Evolutionary conservation across 1,140 invertebrate genomes (phyloP).

Genomic region (Scaptomyza graminum): DNA sequence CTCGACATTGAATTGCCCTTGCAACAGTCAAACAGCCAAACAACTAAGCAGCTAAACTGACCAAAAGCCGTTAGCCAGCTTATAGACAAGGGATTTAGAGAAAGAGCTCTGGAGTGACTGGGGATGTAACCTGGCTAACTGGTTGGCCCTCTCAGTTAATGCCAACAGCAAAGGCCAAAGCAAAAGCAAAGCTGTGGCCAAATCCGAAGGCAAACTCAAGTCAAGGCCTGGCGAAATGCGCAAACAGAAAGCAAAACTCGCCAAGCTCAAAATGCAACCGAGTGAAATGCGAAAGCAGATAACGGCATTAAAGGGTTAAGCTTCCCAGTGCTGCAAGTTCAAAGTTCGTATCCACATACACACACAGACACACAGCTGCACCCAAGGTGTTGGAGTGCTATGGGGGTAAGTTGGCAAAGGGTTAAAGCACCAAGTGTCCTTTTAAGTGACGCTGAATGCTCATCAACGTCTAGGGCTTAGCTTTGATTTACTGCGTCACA

Average conservation of each 20-base stretch:
- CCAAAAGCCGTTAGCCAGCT: constrained; percentile 36
- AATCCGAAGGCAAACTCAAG: constrained; percentile 24
- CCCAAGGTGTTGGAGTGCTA: not conserved
- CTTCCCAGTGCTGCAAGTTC: constrained; percentile 61
- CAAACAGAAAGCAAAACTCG: constrained; percentile 36
- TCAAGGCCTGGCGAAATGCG: constrained; percentile 41
- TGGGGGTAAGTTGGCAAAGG: not conserved
- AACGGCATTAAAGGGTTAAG: constrained; percentile 77
- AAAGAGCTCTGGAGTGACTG: not conserved
- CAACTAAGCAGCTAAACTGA: constrained; percentile 15
- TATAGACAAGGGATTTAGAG: constrained; percentile 39
- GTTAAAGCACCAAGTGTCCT: constrained; percentile 22
- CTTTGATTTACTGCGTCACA: constrained; percentile 71
- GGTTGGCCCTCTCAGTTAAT: constrained; percentile 9
- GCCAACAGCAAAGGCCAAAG: constrained; percentile 11
- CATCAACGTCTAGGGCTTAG: constrained; percentile 72
- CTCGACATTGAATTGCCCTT: constrained; percentile 48
- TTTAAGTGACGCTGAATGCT: constrained; percentile 63
- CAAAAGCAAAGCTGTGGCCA: constrained; percentile 2
- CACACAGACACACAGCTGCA: constrained; percentile 40
- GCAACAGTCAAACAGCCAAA: constrained; percentile 8
- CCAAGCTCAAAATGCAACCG: constrained; percentile 46
- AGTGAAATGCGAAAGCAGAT: constrained; percentile 77
- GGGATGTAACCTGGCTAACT: not conserved
- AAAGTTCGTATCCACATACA: constrained; percentile 56